Conservation (phyloP, 1,140 invertebrate genomes). For the Lordiphosa clarofinis region DNA sequence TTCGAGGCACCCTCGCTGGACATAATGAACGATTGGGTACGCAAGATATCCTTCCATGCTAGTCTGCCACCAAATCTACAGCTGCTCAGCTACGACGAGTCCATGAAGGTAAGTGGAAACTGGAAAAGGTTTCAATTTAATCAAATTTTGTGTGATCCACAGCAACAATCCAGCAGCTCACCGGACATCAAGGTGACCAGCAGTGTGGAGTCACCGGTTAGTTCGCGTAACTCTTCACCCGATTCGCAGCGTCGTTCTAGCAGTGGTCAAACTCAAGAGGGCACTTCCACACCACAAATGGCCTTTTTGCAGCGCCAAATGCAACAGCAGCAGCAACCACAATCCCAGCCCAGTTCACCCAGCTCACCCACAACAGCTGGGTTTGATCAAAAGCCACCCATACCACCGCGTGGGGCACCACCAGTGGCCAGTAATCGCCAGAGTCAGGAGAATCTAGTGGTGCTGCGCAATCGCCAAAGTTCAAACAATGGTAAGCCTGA, state of each 20-base stretch:
- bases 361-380: conserved; percentile 70
- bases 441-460: conserved; percentile 74
- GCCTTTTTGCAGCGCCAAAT: conserved; percentile 79
- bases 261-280: conserved; percentile 38
- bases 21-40: conserved; percentile 95
- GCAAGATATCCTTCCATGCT: conserved; percentile 97
- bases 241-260: conserved; percentile 75
- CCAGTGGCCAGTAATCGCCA: conserved; percentile 80
- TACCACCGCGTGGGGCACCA: conserved; percentile 82
- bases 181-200: conserved; percentile 76
- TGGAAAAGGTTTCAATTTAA: no score
- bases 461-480: conserved; percentile 65
- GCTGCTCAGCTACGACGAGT: conserved; percentile 89
- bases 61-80: conserved; percentile 92
- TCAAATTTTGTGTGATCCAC: not conserved
- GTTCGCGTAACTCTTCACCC: conserved; percentile 78
- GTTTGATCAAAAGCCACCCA: conserved; percentile 81
- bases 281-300: conserved; percentile 71
- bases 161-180: conserved; percentile 79
- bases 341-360: conserved; percentile 61
- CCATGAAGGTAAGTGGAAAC: conserved; percentile 66
- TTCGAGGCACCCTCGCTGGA: conserved; percentile 88
- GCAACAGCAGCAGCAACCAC: conserved; percentile 71
- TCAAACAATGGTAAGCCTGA: conserved; percentile 49
- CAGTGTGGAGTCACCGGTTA: conserved; percentile 73